Conservation (phyloP, 2,888 invertebrate species). For the Crioceris asparagi region DNA sequence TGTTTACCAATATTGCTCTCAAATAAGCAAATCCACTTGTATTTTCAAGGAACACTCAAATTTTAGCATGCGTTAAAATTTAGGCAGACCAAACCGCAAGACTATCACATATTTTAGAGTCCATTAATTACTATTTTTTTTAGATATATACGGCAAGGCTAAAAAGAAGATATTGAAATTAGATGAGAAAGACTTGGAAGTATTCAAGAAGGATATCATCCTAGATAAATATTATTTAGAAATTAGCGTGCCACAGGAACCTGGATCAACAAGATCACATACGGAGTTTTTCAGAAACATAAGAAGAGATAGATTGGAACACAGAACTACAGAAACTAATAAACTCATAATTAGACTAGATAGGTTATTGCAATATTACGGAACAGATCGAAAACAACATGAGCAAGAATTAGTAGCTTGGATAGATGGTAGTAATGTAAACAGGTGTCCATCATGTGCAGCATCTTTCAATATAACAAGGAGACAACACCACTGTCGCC, state of each 20-base stretch:
- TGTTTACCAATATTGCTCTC: slow-evolving; percentile 5
- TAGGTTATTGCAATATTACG: slow-evolving; percentile 69
- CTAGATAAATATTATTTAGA: slow-evolving; percentile 35
- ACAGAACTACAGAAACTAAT: slow-evolving; percentile 90
- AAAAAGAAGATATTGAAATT: slow-evolving; percentile 76
- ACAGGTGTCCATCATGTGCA: slow-evolving; percentile 85
- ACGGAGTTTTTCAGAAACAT: slow-evolving; percentile 67
- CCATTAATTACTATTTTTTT: slow-evolving; percentile 2
- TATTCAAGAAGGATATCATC: slow-evolving; percentile 42
- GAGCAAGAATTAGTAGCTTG: slow-evolving; percentile 76
- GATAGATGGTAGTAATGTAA: slow-evolving; percentile 85
- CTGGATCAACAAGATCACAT: slow-evolving; percentile 55
- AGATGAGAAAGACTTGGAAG: slow-evolving; percentile 56
- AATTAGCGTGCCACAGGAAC: slow-evolving; percentile 49
- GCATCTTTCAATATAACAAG: slow-evolving; percentile 76
- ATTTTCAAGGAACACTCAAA: too few relatives aligned
- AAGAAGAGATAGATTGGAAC: slow-evolving; percentile 59
- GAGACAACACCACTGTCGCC: slow-evolving; percentile 90
- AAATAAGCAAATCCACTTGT: slow-evolving; percentile 1
- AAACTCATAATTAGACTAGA: slow-evolving; percentile 89
- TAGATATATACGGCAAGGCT: slow-evolving; percentile 71
- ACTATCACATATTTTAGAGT: neutral
- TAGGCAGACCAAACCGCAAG: too few relatives aligned
- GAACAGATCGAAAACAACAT: slow-evolving; percentile 60
- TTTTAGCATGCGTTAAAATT: too few relatives aligned